Conservation (phyloP, 2,888 invertebrate genomes). For the Apomyelois bistriatella region DNA sequence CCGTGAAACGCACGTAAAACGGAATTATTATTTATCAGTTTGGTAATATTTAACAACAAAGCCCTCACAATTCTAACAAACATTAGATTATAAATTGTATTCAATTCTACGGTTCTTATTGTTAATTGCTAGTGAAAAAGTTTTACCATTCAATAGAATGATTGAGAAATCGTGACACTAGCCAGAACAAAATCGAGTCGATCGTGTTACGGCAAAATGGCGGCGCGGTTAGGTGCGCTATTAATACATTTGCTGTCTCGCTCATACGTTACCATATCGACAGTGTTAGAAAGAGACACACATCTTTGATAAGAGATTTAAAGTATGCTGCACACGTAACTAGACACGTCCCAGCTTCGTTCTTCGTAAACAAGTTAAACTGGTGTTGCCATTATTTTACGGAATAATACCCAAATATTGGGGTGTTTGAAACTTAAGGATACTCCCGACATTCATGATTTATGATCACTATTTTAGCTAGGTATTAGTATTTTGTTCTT, state of each 20-base stretch:
- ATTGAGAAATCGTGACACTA: slow-evolving; percentile 42
- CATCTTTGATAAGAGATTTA: slow-evolving; percentile 54
- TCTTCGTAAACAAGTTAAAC: slow-evolving; percentile 69
- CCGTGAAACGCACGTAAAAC: slow-evolving; percentile 26
- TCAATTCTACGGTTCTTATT: background rate
- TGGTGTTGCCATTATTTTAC: slow-evolving; percentile 48
- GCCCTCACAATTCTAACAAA: slow-evolving; percentile 12
- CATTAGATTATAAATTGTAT: background rate
- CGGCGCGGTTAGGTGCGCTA: slow-evolving; percentile 65
- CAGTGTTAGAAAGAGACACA: slow-evolving; percentile 48
- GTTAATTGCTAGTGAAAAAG: slow-evolving; percentile 9
- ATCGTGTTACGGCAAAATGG: slow-evolving; percentile 72
- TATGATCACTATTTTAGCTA: no score
- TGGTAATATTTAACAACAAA: slow-evolving; percentile 34
- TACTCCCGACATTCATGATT: background rate
- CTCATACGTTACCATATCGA: slow-evolving; percentile 27
- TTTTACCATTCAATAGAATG: slow-evolving; percentile 25
- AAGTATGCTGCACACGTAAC: slow-evolving; percentile 73
- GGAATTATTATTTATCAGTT: slow-evolving; percentile 46
- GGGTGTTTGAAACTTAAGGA: slow-evolving; percentile 13
- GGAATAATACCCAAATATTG: slow-evolving; percentile 19
- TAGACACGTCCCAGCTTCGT: slow-evolving; percentile 72
- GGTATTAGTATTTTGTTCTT: no score
- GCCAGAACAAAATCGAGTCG: slow-evolving; percentile 51
- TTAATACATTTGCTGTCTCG: slow-evolving; percentile 62